These are phyloP conservation scores for Drosophila sucinea DNA, from an alignment of 1,140 invertebrate species.

Conservation along the genomic window DNA sequence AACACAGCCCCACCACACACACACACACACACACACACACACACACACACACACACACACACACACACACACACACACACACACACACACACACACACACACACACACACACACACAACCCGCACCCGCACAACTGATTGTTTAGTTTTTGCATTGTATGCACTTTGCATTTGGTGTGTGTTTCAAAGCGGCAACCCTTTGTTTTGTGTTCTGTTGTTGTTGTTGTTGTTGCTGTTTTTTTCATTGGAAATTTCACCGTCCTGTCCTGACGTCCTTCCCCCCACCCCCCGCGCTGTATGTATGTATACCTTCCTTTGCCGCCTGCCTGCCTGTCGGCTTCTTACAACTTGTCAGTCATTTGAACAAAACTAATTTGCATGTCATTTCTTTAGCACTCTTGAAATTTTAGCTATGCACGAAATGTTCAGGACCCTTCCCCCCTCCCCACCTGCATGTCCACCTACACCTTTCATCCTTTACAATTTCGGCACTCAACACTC, in stretches of 20 bases:
- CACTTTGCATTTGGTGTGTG: slow-evolving; percentile 51
- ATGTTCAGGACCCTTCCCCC: slow-evolving; percentile 15
- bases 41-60: no score
- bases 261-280: slow-evolving; percentile 21
- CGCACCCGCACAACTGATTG: slow-evolving; percentile 25
- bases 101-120: slow-evolving; percentile 11
- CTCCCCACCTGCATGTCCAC: neutral
- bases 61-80: slow-evolving; percentile 10
- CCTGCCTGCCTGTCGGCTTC: slow-evolving; percentile 41
- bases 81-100: slow-evolving; percentile 2
- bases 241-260: slow-evolving; percentile 63
- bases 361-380: slow-evolving; percentile 83
- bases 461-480: neutral
- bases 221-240: slow-evolving; percentile 16
- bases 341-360: slow-evolving; percentile 82
- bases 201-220: slow-evolving; percentile 14
- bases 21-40: slow-evolving; percentile 1
- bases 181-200: slow-evolving; percentile 50
- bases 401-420: slow-evolving; percentile 68
- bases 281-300: no score
- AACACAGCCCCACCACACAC: neutral
- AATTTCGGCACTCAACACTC: slow-evolving; percentile 2
- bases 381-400: slow-evolving; percentile 81
- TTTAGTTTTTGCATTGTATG: slow-evolving; percentile 66
- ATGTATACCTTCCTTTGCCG: neutral